phyloP scores from a whole-genome alignment of 2,113 vertebrate genomes.

The Xiphophorus maculatus region DNA sequence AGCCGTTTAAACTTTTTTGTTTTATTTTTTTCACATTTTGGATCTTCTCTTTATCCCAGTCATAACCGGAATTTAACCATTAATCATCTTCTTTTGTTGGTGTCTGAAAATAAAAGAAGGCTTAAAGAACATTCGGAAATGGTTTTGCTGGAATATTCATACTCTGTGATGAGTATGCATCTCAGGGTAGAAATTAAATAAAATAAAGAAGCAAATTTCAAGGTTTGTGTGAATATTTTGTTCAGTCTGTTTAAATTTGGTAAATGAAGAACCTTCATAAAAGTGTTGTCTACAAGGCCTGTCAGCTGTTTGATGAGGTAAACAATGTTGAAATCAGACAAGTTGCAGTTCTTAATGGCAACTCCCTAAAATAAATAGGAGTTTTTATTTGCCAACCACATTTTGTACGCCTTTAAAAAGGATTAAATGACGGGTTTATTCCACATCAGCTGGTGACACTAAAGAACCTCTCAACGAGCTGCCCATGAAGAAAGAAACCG shows the following conservation, averaged over 20 bases:
- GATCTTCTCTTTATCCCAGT: neutral
- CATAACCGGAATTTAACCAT: neutral
- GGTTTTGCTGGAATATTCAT: neutral
- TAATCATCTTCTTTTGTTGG: too few relatives aligned
- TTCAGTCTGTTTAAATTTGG: neutral
- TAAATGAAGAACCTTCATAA: neutral
- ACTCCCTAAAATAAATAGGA: neutral
- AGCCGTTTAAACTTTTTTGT: too few relatives aligned
- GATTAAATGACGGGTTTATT: neutral
- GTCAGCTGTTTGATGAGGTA: neutral
- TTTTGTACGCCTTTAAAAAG: neutral
- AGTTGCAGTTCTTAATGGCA: neutral
- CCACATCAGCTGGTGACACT: neutral
- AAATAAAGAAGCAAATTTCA: neutral
- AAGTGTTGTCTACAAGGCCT: neutral
- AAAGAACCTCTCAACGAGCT: too few relatives aligned
- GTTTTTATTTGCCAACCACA: neutral
- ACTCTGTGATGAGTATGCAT: conserved; percentile 46
- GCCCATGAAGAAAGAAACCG: conserved; percentile 29
- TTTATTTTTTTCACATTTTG: too few relatives aligned
- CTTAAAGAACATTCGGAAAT: conserved; percentile 2
- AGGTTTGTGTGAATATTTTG: neutral
- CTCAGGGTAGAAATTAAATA: conserved; percentile 18
- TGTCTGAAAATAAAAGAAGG: too few relatives aligned
- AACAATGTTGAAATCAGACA: neutral